Percentiles rank a stretch among this genome's conserved stretches.
These are phyloP conservation scores for Mycteria americana DNA, from an alignment of 2,797 vertebrate species.

Conservation along the genomic window DNA sequence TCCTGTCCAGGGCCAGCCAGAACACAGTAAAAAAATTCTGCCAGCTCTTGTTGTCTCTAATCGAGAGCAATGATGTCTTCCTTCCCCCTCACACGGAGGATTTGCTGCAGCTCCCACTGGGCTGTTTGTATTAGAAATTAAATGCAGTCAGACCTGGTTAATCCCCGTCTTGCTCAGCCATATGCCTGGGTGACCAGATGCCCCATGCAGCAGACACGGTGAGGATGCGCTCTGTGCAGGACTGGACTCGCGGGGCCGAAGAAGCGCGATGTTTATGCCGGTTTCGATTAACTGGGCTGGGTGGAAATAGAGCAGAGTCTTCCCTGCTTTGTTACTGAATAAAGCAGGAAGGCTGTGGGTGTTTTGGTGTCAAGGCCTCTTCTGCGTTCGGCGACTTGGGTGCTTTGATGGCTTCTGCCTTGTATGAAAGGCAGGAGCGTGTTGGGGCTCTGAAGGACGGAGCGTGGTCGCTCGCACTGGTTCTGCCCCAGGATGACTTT, in stretches of 20 bases:
- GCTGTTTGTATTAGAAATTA: background rate
- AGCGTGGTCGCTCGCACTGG: accelerated
- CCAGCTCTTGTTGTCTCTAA: background rate
- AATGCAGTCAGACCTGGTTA: background rate
- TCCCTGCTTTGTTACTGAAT: background rate
- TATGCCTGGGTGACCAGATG: background rate
- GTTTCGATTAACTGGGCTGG: background rate
- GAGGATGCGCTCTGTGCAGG: background rate
- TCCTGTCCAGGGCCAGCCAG: background rate
- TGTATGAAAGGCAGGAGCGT: background rate
- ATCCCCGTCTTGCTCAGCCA: background rate
- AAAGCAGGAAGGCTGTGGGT: background rate
- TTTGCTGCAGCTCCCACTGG: background rate
- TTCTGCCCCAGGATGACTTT: background rate
- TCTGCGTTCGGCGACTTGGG: background rate
- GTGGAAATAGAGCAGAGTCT: background rate
- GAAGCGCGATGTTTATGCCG: background rate
- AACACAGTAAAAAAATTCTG: background rate
- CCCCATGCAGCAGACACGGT: background rate
- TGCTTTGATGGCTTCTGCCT: background rate
- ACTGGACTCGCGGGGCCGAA: background rate
- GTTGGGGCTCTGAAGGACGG: background rate
- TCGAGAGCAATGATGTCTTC: background rate
- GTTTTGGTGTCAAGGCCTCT: background rate
- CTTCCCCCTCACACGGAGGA: background rate